phyloP scores from a whole-genome alignment of 1,140 invertebrate species.

The Brachystomella parvula region DNA sequence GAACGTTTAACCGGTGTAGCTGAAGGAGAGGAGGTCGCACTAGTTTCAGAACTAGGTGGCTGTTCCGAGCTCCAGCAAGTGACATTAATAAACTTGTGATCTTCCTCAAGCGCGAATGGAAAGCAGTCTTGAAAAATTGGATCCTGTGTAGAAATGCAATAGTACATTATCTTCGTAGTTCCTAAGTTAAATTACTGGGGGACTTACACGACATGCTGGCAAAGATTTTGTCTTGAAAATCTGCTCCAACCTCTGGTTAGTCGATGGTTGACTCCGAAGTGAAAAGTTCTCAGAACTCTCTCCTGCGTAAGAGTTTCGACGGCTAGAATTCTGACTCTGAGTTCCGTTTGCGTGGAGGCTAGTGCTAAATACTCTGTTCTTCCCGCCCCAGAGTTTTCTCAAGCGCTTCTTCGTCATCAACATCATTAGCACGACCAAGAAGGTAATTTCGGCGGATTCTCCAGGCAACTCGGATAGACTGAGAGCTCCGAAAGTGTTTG shows the following conservation, averaged over 20 bases:
- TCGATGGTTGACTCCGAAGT: not conserved
- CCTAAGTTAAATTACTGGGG: not conserved
- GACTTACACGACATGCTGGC: slow-evolving; percentile 12
- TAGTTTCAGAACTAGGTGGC: not conserved
- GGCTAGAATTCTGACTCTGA: not conserved
- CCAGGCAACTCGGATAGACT: slow-evolving; percentile 35
- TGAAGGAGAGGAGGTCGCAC: slow-evolving; percentile 27
- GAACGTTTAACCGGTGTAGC: slow-evolving; percentile 31
- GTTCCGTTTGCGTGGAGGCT: not conserved
- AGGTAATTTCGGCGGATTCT: slow-evolving; percentile 15
- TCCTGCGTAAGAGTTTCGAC: not conserved
- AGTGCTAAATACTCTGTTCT: not conserved
- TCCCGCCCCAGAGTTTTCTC: not conserved
- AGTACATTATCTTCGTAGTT: too few relatives aligned
- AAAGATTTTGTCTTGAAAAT: slow-evolving; percentile 1
- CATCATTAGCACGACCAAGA: not conserved
- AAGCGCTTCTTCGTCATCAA: not conserved
- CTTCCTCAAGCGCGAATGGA: slow-evolving; percentile 58
- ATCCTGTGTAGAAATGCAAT: slow-evolving; percentile 42
- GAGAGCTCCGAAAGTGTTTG: slow-evolving; percentile 31
- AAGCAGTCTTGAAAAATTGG: slow-evolving; percentile 68
- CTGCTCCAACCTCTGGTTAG: not conserved
- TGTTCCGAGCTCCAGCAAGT: slow-evolving; percentile 60
- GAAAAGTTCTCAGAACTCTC: not conserved
- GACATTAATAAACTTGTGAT: slow-evolving; percentile 70